Evolutionary conservation across 2,888 invertebrate genomes (phyloP).

Genomic region (Nymphalis urticae): DNA sequence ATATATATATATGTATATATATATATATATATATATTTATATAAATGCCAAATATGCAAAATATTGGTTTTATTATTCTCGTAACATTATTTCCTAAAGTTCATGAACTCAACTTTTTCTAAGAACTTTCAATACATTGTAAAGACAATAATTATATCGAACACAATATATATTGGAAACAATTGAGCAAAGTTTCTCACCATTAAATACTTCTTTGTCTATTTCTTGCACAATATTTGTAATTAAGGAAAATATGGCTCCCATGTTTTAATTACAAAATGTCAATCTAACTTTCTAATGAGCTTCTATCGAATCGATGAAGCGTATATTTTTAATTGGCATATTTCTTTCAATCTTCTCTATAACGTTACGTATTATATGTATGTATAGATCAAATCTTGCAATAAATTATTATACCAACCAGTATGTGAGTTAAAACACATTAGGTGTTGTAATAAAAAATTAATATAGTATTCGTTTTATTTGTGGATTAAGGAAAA

Average conservation of each 20-base stretch:
- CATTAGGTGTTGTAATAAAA: no score
- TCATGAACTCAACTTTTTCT: no score
- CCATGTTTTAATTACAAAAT: neutral
- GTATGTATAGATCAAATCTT: neutral
- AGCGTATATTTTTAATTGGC: slow-evolving; percentile 12
- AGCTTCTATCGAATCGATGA: slow-evolving; percentile 1
- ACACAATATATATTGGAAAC: slow-evolving; percentile 28
- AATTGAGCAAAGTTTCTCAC: slow-evolving; percentile 24
- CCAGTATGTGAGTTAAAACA: no score
- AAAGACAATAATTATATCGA: neutral
- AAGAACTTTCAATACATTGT: no score
- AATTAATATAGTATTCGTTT: no score
- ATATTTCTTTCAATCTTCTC: neutral
- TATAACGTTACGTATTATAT: neutral
- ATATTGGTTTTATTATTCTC: no score
- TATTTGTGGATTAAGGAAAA: no score
- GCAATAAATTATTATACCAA: neutral
- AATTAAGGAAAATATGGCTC: slow-evolving; percentile 7
- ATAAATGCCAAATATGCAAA: no score
- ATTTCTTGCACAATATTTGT: slow-evolving; percentile 13
- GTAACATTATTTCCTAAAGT: no score
- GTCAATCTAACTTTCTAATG: slow-evolving; percentile 10
- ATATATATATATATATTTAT: no score
- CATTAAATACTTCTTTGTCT: slow-evolving; percentile 26
- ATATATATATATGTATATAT: no score